Evolutionary conservation across 37 sponge, comb jelly and placozoan species (phyloP).

Genomic region (Mnemiopsis leidyi): DNA sequence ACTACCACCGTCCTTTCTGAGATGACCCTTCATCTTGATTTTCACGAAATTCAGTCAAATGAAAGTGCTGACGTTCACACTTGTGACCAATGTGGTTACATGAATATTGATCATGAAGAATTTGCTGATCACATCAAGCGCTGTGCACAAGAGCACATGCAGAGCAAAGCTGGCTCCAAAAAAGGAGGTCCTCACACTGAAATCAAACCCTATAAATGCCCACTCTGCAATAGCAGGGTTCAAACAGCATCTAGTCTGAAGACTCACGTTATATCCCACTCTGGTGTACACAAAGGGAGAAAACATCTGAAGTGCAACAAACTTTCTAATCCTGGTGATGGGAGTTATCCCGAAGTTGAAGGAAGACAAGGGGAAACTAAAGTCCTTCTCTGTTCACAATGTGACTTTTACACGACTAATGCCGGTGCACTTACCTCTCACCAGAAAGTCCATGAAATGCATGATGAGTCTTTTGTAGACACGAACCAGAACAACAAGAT

Average conservation of each 20-base stretch:
- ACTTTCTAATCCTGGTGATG: neutral
- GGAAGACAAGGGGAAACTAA: neutral
- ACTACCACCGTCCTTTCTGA: constrained; percentile 24
- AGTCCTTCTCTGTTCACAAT: neutral
- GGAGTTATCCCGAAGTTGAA: neutral
- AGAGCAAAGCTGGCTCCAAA: neutral
- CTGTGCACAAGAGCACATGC: constrained; percentile 1
- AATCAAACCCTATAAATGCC: constrained; percentile 57
- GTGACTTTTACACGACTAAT: constrained; percentile 38
- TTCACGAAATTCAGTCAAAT: constrained; percentile 62
- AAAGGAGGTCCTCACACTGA: constrained; percentile 57
- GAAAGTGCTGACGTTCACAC: constrained; percentile 64
- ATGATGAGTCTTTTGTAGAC: neutral
- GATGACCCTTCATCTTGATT: constrained; percentile 48
- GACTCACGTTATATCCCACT: constrained; percentile 36
- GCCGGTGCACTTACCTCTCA: constrained; percentile 14
- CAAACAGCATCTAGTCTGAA: constrained; percentile 52
- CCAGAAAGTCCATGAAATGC: constrained; percentile 58
- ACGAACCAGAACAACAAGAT: neutral
- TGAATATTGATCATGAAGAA: constrained; percentile 2
- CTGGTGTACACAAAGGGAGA: neutral
- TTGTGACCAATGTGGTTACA: constrained; percentile 54
- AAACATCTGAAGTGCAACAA: constrained; percentile 38
- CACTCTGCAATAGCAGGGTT: constrained; percentile 28
- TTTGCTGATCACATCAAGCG: constrained; percentile 3